Percentiles rank a stretch among this genome's conserved stretches.
Evolutionary conservation across 2,797 vertebrate genomes (phyloP).

Genomic region (Sylvia borin): DNA sequence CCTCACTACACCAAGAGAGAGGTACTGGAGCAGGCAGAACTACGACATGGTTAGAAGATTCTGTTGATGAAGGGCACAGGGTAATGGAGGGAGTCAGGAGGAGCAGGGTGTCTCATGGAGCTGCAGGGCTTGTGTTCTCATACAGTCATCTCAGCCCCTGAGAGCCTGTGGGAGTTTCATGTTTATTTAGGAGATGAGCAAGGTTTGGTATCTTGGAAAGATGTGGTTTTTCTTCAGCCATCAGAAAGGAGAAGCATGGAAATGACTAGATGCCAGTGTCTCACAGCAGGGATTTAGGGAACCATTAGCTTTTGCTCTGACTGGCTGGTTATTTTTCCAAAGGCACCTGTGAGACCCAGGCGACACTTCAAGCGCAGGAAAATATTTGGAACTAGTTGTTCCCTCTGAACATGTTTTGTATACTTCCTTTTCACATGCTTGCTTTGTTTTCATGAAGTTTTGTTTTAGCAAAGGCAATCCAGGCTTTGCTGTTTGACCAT

Average conservation of each 20-base stretch:
- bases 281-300: neutral
- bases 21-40: neutral
- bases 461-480: neutral
- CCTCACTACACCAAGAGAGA: neutral
- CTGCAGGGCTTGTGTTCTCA: accelerated
- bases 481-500: neutral
- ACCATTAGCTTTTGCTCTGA: neutral
- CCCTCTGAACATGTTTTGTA: neutral
- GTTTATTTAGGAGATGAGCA: neutral
- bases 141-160: neutral
- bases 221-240: neutral
- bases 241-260: neutral
- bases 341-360: neutral
- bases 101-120: accelerated
- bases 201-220: neutral
- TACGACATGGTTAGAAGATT: accelerated
- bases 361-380: neutral
- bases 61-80: accelerated
- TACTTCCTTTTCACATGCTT: neutral
- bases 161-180: neutral
- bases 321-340: neutral
- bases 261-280: neutral
- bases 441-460: neutral
- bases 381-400: neutral
- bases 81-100: neutral